phyloP scores from a whole-genome alignment of 2,113 vertebrate genomes.

The Colinus virginianus region DNA sequence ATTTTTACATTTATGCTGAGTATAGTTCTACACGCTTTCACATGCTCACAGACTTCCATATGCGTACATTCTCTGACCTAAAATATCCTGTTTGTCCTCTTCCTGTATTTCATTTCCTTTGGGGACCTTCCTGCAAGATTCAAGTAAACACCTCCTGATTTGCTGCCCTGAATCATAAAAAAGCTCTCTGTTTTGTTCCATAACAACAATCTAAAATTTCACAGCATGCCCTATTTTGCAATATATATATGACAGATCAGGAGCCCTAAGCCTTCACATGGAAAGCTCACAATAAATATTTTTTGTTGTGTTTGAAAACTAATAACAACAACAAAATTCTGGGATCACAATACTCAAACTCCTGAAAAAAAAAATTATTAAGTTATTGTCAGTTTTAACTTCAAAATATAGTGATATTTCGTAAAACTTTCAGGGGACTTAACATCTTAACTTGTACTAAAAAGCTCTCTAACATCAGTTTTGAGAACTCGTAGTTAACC shows the following conservation, averaged over 20 bases:
- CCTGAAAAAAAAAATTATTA: neutral
- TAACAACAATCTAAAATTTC: neutral
- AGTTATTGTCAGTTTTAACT: neutral
- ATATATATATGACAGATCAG: neutral
- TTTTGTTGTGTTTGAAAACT: neutral
- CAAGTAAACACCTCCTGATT: neutral
- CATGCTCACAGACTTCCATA: neutral
- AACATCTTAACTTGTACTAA: neutral
- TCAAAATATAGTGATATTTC: neutral
- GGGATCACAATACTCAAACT: neutral
- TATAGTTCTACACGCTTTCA: neutral
- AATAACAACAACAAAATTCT: neutral
- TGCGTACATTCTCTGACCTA: neutral
- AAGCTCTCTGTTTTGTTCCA: neutral
- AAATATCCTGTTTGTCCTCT: neutral
- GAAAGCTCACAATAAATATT: neutral
- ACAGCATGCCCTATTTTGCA: neutral
- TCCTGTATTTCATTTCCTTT: neutral
- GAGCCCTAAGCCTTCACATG: neutral
- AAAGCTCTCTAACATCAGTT: neutral
- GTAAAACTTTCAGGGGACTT: neutral
- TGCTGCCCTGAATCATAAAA: neutral
- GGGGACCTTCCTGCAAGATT: neutral
- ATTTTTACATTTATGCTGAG: constrained; percentile 25
- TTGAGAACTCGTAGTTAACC: neutral